Conservation (phyloP, 1,140 invertebrate genomes). For the Megalopta genalis region DNA sequence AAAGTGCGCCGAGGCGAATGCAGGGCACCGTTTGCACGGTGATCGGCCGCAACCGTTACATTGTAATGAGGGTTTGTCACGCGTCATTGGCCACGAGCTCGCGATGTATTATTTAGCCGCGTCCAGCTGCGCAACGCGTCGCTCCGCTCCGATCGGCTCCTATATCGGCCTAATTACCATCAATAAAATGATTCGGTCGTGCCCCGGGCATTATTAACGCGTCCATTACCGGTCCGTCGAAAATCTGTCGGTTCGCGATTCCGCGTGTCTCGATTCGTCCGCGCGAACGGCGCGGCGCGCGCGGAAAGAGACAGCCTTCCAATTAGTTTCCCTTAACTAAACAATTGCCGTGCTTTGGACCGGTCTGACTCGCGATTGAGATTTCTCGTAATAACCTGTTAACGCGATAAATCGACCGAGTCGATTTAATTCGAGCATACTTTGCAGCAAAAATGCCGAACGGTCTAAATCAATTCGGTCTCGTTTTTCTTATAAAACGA, state of each 20-base stretch:
- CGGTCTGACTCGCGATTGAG: no score
- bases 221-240: slow-evolving; percentile 47
- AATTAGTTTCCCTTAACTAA: no score
- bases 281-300: no score
- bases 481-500: no score
- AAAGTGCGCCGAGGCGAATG: slow-evolving; percentile 22
- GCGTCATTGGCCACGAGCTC: slow-evolving; percentile 56
- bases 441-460: no score
- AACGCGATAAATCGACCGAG: no score
- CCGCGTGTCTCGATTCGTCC: background rate
- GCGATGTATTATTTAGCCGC: slow-evolving; percentile 54
- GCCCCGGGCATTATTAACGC: slow-evolving; percentile 45
- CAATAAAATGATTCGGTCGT: slow-evolving; percentile 45
- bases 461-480: no score
- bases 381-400: no score
- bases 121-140: slow-evolving; percentile 36
- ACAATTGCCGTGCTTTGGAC: no score
- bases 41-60: slow-evolving; percentile 18
- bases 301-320: no score
- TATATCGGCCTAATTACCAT: slow-evolving; percentile 56
- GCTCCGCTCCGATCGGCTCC: slow-evolving; percentile 51
- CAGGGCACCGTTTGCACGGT: slow-evolving; percentile 10
- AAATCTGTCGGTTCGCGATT: slow-evolving; percentile 24
- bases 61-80: slow-evolving; percentile 50
- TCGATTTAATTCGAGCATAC: no score